These are phyloP conservation scores for Cacoxenus indagator DNA, from an alignment of 2,888 invertebrate species.

Conservation along the genomic window DNA sequence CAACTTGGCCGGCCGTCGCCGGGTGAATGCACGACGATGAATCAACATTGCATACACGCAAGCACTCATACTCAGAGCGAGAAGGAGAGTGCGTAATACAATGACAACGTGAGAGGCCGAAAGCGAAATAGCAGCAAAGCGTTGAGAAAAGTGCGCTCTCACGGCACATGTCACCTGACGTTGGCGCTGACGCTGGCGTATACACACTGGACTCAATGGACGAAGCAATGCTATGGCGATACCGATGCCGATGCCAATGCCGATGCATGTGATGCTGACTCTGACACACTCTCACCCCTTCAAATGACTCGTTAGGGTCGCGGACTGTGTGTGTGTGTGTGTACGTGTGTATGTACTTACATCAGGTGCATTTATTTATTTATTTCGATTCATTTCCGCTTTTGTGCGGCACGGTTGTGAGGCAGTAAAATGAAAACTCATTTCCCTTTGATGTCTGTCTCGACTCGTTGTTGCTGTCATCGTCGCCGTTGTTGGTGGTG, in stretches of 20 bases:
- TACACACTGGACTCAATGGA: constrained; percentile 17
- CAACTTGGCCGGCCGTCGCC: constrained; percentile 39
- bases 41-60: neutral
- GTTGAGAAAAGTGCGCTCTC: constrained; percentile 26
- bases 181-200: constrained; percentile 6
- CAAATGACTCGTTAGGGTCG: neutral
- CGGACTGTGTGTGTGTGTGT: constrained; percentile 14
- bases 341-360: constrained; percentile 24
- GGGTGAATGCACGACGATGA: constrained; percentile 44
- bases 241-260: neutral
- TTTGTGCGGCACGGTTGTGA: constrained; percentile 37
- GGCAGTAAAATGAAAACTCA: constrained; percentile 64
- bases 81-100: neutral
- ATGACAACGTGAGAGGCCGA: constrained; percentile 13
- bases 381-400: constrained; percentile 67
- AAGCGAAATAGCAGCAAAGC: constrained; percentile 11
- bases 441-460: constrained; percentile 68
- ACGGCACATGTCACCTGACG: constrained; percentile 49
- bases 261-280: constrained; percentile 16
- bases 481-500: constrained; percentile 10
- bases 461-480: constrained; percentile 14
- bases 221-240: constrained; percentile 40
- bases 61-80: neutral
- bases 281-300: too few species aligned
- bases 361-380: constrained; percentile 61